Evolutionary conservation across 2,888 invertebrate genomes (phyloP).

Genomic region (Caenorhabditis parvicauda): DNA sequence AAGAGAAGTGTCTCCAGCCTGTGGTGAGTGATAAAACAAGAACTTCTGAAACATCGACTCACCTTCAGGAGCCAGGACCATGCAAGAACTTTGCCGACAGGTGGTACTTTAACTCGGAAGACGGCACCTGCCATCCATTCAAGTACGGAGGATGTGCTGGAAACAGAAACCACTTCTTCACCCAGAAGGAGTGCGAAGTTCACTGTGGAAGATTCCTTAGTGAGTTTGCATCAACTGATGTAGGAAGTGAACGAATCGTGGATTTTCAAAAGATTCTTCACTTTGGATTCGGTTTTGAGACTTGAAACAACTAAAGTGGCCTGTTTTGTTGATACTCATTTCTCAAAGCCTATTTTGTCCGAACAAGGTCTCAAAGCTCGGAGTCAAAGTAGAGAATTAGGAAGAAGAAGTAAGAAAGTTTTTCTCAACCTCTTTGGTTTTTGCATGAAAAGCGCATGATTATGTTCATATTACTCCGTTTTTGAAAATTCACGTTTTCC

Average conservation of each 20-base stretch:
- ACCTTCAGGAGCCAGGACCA: slow-evolving; percentile 57
- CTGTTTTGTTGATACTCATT: too few relatives aligned
- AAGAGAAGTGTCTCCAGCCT: slow-evolving; percentile 60
- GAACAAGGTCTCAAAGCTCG: too few relatives aligned
- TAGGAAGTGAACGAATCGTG: slow-evolving; percentile 1
- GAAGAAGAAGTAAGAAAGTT: too few relatives aligned
- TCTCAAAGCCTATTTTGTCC: too few relatives aligned
- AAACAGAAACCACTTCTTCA: slow-evolving; percentile 62
- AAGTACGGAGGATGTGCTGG: slow-evolving; percentile 61
- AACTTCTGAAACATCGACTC: slow-evolving; percentile 1
- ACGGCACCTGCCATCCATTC: slow-evolving; percentile 58
- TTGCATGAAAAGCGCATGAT: too few relatives aligned
- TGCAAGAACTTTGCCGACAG: slow-evolving; percentile 56
- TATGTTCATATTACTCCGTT: too few relatives aligned
- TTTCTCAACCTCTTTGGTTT: too few relatives aligned
- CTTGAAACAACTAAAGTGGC: too few relatives aligned
- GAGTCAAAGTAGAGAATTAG: too few relatives aligned
- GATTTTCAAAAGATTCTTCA: too few relatives aligned
- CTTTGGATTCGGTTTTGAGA: too few relatives aligned
- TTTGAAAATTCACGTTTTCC: too few relatives aligned
- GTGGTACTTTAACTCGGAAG: slow-evolving; percentile 59
- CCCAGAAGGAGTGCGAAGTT: slow-evolving; percentile 59
- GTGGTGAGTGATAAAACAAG: slow-evolving; percentile 24
- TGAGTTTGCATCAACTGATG: slow-evolving; percentile 32
- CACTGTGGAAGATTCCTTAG: slow-evolving; percentile 60